phyloP scores from a whole-genome alignment of 2,888 invertebrate genomes.

The Diplazon laetatorius region DNA sequence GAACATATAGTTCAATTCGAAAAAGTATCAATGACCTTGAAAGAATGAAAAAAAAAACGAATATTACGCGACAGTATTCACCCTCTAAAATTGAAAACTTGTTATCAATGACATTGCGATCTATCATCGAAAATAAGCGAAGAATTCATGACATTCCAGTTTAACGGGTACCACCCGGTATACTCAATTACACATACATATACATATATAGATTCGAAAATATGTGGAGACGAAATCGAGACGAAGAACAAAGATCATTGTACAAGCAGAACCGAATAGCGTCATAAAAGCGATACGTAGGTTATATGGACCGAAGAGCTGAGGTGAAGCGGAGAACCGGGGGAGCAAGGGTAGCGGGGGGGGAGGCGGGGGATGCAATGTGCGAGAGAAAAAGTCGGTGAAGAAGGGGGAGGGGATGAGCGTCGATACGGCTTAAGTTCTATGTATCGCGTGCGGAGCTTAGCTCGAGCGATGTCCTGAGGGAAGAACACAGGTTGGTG shows the following conservation, averaged over 20 bases:
- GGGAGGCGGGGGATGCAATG: neutral
- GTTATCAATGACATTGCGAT: too few relatives aligned
- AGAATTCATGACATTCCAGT: too few relatives aligned
- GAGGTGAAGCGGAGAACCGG: neutral
- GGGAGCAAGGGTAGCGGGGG: slow-evolving; percentile 23
- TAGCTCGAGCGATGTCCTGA: slow-evolving; percentile 69
- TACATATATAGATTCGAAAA: neutral
- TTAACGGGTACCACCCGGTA: too few relatives aligned
- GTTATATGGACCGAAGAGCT: slow-evolving; percentile 17
- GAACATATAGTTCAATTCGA: too few relatives aligned
- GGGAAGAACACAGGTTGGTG: slow-evolving; percentile 31
- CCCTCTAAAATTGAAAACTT: too few relatives aligned
- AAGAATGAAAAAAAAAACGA: too few relatives aligned
- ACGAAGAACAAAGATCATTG: slow-evolving; percentile 15
- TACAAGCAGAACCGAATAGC: neutral
- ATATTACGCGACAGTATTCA: too few relatives aligned
- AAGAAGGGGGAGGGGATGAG: slow-evolving; percentile 45
- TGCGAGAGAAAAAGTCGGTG: slow-evolving; percentile 11
- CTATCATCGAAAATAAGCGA: too few relatives aligned
- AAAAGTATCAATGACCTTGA: too few relatives aligned
- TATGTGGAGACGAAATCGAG: neutral
- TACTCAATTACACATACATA: too few relatives aligned
- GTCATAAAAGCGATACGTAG: slow-evolving; percentile 19
- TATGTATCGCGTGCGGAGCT: slow-evolving; percentile 77
- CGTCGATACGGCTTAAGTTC: slow-evolving; percentile 80